Evolutionary conservation across 2,797 vertebrate species (phyloP), one percentile per base, ranked within the genome.

Genomic region (Pangasius larnaudii): DNA sequence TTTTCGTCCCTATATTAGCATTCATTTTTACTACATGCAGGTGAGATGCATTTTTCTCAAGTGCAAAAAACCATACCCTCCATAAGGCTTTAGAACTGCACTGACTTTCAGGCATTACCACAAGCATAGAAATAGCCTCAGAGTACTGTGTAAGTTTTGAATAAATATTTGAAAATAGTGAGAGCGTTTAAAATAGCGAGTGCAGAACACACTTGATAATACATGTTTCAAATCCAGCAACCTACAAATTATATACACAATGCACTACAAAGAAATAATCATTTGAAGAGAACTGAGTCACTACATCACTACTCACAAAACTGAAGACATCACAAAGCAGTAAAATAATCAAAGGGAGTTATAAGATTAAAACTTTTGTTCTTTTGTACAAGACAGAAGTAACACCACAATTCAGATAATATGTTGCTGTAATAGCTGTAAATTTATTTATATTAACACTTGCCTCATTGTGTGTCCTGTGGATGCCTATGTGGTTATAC

Each of bases 241-340:
- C 36, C 33, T 59, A 61, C 33, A 82, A 82, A 39, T 42, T 39
- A 61, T 36, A 36, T 80, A 82, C 63, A 61, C 56, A 39, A 78
- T 14, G 2, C 56, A 81, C 14, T 30, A 51, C 42, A 67, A 51
- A 83, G 13, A 49, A 65, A 46, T 63, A 65, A 46, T 67, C 9
- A 39, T 59, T 39, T 80, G 1, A 67, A 42, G 11, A 79, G 56
- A 81, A 27, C 24, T 46, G 59, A 81, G 30, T 36, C 78, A 27
- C 79, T 30, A 30, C n/a, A 61, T 61, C 39, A 49, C 61, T 10
- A 24, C 7, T 27, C 9, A 14, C 36, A 18, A 84, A 49, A 51
- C 24, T 22, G 18, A 24, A 69, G 7, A 30, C 13, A 53, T 27
- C 16, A 49, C 46, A 49, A 2, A 83, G 39, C 27, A 49, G 61